These are phyloP conservation scores for Zaprionus gabonicus DNA, from an alignment of 1,140 invertebrate genomes.

Conservation along the genomic window DNA sequence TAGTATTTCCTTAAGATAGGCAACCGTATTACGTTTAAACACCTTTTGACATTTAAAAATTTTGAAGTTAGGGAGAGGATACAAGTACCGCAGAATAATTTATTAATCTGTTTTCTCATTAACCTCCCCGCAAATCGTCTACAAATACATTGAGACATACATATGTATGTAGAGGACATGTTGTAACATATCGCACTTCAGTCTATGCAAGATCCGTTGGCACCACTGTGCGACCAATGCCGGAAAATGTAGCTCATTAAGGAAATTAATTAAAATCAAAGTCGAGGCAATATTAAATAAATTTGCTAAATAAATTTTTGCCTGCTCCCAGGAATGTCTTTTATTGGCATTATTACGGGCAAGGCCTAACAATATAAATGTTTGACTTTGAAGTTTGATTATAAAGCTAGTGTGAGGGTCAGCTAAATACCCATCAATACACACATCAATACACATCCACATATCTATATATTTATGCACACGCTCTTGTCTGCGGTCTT, in stretches of 20 bases:
- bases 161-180: constrained; percentile 17
- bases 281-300: constrained; percentile 38
- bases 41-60: too few species aligned
- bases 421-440: constrained; percentile 24
- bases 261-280: constrained; percentile 60
- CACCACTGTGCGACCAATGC: not conserved
- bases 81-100: too few species aligned
- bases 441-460: not conserved
- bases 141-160: not conserved
- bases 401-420: constrained; percentile 72
- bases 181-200: constrained; percentile 43
- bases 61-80: too few species aligned
- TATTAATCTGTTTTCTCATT: not conserved
- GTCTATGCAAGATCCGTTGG: constrained; percentile 38
- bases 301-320: constrained; percentile 60
- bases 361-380: constrained; percentile 64
- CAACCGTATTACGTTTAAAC: too few species aligned
- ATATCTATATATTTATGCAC: constrained; percentile 22
- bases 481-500: constrained; percentile 27
- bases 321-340: constrained; percentile 12
- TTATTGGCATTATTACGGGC: constrained; percentile 43
- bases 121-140: not conserved
- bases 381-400: constrained; percentile 77
- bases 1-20: too few species aligned
- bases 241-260: constrained; percentile 25